Percentiles rank a stretch among this genome's conserved stretches.
Evolutionary conservation across 2,797 vertebrate species (phyloP).

Genomic region (Crotalus adamanteus): DNA sequence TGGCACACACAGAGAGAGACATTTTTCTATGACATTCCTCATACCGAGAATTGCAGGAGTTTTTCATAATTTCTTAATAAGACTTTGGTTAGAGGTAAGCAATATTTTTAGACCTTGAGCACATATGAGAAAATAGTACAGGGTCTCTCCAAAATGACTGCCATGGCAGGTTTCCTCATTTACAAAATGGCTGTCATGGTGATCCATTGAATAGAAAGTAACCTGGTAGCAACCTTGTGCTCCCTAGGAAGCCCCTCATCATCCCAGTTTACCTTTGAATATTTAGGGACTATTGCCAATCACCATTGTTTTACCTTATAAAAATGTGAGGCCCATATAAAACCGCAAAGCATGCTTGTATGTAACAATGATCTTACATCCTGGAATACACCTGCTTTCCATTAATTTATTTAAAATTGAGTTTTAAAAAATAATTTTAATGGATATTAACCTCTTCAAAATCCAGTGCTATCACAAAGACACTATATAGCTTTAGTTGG

Average conservation of each 20-base stretch:
- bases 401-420: neutral
- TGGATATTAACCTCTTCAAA: neutral
- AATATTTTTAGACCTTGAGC: neutral
- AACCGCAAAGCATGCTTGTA: neutral
- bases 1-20: neutral
- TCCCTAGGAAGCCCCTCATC: neutral
- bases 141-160: neutral
- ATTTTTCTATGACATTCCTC: neutral
- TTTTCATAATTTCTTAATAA: neutral
- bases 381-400: neutral
- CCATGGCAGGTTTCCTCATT: neutral
- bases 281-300: neutral
- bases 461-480: neutral
- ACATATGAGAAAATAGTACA: neutral
- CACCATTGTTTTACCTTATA: neutral
- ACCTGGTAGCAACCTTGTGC: neutral
- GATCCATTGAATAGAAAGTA: neutral
- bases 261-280: neutral
- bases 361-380: neutral
- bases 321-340: neutral
- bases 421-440: neutral
- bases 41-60: neutral
- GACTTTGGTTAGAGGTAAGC: neutral
- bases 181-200: neutral
- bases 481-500: neutral